Conservation (phyloP, 1,140 invertebrate species). For the Lepidurus apus region DNA sequence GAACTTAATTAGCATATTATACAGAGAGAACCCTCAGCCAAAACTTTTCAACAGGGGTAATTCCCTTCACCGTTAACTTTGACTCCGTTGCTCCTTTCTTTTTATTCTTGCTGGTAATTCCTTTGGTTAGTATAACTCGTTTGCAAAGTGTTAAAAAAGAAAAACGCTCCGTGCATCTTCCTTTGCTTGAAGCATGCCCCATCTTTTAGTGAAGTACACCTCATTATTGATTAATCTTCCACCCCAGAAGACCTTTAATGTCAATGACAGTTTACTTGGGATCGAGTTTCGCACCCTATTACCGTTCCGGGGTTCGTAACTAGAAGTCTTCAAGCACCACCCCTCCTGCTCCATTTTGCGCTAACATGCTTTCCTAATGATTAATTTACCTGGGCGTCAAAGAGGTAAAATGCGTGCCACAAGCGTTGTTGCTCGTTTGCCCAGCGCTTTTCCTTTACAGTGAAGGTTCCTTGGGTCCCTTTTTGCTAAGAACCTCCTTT, state of each 20-base stretch:
- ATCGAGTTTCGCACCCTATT: background rate
- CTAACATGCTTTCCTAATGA: background rate
- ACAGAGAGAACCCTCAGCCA: background rate
- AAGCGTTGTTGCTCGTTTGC: background rate
- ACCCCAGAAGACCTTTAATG: slow-evolving; percentile 2
- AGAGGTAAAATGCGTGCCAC: slow-evolving; percentile 1
- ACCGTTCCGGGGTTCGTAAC: background rate
- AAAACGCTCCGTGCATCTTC: background rate
- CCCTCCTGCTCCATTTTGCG: background rate
- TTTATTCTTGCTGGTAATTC: background rate
- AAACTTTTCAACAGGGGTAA: background rate
- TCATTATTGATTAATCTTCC: slow-evolving; percentile 10
- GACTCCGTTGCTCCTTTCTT: background rate
- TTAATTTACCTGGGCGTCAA: slow-evolving; percentile 15
- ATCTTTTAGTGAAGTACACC: background rate
- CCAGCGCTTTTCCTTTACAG: background rate
- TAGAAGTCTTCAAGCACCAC: too few species aligned
- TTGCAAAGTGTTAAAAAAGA: background rate
- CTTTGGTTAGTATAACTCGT: background rate
- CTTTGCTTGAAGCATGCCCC: background rate
- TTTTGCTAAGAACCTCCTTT: background rate
- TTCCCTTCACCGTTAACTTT: background rate
- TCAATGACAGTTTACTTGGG: slow-evolving; percentile 16
- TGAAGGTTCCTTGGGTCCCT: background rate
- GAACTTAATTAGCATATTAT: background rate